Conservation (phyloP, 2,113 vertebrate genomes). For the Tachycineta bicolor region DNA sequence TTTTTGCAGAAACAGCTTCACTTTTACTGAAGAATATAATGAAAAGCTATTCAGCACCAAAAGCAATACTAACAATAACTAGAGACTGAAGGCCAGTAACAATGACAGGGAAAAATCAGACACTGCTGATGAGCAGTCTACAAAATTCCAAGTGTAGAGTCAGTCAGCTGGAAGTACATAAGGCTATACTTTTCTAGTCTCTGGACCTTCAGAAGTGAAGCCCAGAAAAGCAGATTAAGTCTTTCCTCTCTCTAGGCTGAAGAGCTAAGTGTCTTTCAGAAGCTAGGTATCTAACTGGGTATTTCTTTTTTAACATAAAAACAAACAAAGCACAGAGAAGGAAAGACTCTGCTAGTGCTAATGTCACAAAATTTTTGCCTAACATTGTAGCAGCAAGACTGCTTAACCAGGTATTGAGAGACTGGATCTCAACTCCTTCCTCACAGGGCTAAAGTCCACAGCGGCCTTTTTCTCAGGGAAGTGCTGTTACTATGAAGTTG, state of each 20-base stretch:
- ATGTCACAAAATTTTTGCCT: neutral
- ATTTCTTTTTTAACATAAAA: neutral
- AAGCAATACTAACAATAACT: neutral
- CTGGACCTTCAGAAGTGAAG: neutral
- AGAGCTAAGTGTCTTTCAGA: neutral
- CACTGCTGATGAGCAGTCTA: neutral
- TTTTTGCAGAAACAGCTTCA: neutral
- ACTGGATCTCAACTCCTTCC: neutral
- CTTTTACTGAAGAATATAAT: neutral
- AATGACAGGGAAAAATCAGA: neutral
- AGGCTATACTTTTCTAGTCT: neutral
- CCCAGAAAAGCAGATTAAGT: neutral
- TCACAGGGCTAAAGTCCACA: neutral
- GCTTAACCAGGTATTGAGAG: neutral
- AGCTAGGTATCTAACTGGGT: neutral
- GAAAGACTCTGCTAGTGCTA: neutral
- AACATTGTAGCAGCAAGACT: neutral
- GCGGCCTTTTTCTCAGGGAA: neutral
- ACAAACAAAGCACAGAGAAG: neutral
- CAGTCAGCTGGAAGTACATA: neutral
- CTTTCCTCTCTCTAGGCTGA: neutral
- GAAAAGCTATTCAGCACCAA: neutral
- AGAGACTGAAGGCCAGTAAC: neutral
- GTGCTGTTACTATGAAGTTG: neutral
- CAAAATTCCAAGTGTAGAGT: neutral